Evolutionary conservation across 1,140 invertebrate genomes (phyloP).

Genomic region (Lucilia cuprina): DNA sequence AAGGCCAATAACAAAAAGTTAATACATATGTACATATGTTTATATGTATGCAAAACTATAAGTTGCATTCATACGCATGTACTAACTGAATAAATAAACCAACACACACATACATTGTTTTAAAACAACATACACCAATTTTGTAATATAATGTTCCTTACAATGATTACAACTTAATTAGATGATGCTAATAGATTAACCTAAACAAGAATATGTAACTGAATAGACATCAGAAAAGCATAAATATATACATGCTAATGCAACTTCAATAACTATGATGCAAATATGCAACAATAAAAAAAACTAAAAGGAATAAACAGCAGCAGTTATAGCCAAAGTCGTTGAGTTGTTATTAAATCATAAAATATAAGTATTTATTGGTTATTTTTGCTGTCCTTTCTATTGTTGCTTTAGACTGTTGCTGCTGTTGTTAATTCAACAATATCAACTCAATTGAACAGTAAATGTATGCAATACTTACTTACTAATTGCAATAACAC

Average conservation of each 20-base stretch:
- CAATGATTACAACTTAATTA: neutral
- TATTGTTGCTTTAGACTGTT: neutral
- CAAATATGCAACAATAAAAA: neutral
- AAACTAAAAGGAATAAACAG: neutral
- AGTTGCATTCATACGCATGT: neutral
- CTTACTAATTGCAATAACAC: constrained; percentile 27
- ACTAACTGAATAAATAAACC: neutral
- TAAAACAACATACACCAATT: neutral
- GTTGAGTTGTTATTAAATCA: neutral
- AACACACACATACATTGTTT: neutral
- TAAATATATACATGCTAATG: neutral
- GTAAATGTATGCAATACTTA: constrained; percentile 15
- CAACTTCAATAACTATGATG: neutral
- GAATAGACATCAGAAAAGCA: neutral
- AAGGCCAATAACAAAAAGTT: neutral
- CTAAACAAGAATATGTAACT: neutral
- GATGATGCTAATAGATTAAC: neutral
- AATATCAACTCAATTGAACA: neutral
- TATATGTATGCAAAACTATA: neutral
- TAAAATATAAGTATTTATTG: neutral
- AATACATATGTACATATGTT: neutral
- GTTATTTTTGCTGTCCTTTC: neutral
- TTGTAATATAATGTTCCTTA: neutral
- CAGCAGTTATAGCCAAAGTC: neutral
- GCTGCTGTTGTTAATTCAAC: neutral